Evolutionary conservation across 1,140 invertebrate species (phyloP).

Genomic region (Macrobrachium nipponense): DNA sequence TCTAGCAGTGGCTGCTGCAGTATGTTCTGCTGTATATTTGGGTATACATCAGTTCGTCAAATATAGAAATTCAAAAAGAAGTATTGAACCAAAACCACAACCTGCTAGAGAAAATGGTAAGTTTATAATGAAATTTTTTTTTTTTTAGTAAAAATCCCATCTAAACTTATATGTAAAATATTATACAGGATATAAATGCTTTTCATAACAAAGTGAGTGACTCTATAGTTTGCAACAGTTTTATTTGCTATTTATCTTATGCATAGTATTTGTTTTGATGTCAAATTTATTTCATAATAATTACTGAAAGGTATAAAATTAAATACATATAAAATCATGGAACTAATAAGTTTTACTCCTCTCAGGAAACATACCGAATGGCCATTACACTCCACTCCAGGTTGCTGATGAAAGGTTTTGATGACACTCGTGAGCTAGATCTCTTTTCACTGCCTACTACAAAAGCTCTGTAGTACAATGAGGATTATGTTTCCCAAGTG

Average conservation of each 20-base stretch:
- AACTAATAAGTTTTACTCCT: background rate
- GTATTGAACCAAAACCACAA: slow-evolving; percentile 35
- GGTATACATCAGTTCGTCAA: slow-evolving; percentile 45
- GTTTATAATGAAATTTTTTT: background rate
- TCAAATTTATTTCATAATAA: background rate
- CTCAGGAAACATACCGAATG: slow-evolving; percentile 57
- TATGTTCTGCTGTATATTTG: slow-evolving; percentile 59
- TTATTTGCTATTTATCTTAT: too few relatives aligned
- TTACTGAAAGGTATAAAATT: background rate
- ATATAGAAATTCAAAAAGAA: slow-evolving; percentile 13
- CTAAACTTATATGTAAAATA: background rate
- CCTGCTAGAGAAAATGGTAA: slow-evolving; percentile 48
- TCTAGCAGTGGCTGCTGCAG: slow-evolving; percentile 43
- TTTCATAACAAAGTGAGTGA: too few relatives aligned
- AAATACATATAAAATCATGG: background rate
- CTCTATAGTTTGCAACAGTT: too few relatives aligned
- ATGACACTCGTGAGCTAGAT: slow-evolving; percentile 28
- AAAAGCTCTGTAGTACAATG: too few relatives aligned
- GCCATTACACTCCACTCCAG: slow-evolving; percentile 54
- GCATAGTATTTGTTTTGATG: background rate
- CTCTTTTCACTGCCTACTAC: background rate
- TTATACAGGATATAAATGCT: too few relatives aligned
- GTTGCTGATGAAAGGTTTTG: slow-evolving; percentile 49
- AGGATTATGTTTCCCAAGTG: too few relatives aligned
- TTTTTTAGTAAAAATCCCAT: background rate